Evolutionary conservation across 1,140 invertebrate genomes (phyloP), one percentile per base, ranked within the genome.

Genomic region (Dinothrombium tinctorium): DNA sequence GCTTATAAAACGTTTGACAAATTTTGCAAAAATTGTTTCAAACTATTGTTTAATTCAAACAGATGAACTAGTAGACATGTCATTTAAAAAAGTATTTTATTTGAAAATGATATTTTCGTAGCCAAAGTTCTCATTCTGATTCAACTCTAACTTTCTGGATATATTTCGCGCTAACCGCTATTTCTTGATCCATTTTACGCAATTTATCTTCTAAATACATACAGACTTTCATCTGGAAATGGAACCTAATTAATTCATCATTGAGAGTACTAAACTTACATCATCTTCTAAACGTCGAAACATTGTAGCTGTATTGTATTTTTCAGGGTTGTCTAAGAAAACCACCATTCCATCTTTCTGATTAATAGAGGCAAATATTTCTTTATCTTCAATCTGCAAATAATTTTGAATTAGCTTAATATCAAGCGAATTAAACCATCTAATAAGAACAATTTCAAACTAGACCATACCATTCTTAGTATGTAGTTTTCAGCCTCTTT

Each of bases 301-400:
- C 65, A 89, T 87, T 44, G 69, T 65, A 0, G 80, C 74, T 41
- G 76, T 79, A 49, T 89, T 78, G 55, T 84, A 90, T 56, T 87
- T 89, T 57, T 94, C 84, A 23, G 87, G 84, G 63, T 83, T 83
- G 56, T 94, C 86, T 47, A 83, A 73, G 56, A 96, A 95, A 20
- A 84, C 66, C 12, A 96, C 87, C 87, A 94, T 96, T 9, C 87
- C 87, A 63, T 94, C 87, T 59, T 86, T 87, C 61, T 94, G 83
- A 64, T 94, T 92, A 39, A 96, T 94, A 46, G 78, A 80, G 1
- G 87, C 89, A 67, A 77, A 92, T 48, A 96, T 94, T 65, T 94
- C 83, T 38, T 80, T 78, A 61, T 90, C 82, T 64, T 92, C 82
- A 51, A 96, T 95, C 86, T 92, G 52, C 36, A 59, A 57, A 42